Evolutionary conservation across 2,113 vertebrate species (phyloP), one percentile per base, ranked within the genome.

Genomic region (Pycnonotus jocosus): DNA sequence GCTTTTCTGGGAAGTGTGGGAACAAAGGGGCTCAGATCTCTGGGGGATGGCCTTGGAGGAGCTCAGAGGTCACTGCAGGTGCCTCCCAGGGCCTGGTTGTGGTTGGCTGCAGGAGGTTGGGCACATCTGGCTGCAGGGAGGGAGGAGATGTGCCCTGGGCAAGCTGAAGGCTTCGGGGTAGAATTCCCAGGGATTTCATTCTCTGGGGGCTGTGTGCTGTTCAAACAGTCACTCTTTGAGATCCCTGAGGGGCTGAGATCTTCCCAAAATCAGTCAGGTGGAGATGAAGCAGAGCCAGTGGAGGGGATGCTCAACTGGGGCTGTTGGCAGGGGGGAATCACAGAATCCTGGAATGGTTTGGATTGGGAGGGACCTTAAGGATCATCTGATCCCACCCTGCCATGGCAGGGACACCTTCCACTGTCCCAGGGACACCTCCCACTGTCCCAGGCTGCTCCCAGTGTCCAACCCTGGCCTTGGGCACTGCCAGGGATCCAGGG

Each of bases 81-180:
- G 4, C 18, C 37, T 81, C 23, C 53, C 37, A 25, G 12, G 38
- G 23, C 58, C 65, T 68, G 5, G 45, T 20, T n/a, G 33, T 40
- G 44, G 11, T 15, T 69, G 57, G 51, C 38, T 51, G 54, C 25
- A 30, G 72, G 40, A 48, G n/a, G 47, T 15, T n/a, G 51, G 50
- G 15, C 1, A 4, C 15, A 2, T 47, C 31, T 83, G 50, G 50
- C 50, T 40, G 19, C 13, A 38, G 35, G 37, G 28, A 45, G 30
- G 48, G 40, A 28, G 68, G 30, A n/a, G 19, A 48, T 2, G 0
- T 1, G 2, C 42, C 61, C 65, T 31, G 22, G 50, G 12, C 2
- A 6, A 31, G 19, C 17, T 60, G 84, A 48, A 53, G 20, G 13
- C 27, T 83, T 78, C 58, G 65, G 42, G 44, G 44, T 19, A 13